These are phyloP conservation scores for Steromphala cineraria DNA, from an alignment of 2,888 invertebrate genomes.

Conservation along the genomic window DNA sequence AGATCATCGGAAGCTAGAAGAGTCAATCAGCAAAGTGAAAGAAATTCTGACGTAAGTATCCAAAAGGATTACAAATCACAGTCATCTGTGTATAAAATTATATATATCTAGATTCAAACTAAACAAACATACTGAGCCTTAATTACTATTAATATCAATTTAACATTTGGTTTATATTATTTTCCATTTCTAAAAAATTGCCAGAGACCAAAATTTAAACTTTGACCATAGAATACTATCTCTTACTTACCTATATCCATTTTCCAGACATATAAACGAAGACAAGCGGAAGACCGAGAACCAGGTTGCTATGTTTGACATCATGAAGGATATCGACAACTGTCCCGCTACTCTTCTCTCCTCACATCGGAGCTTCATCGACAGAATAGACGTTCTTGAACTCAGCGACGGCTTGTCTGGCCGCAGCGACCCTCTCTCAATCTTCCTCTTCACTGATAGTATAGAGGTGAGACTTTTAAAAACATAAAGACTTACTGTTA, in stretches of 20 bases:
- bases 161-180: no score
- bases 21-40: constrained; percentile 90
- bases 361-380: constrained; percentile 92
- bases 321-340: constrained; percentile 98
- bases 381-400: constrained; percentile 91
- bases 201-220: no score
- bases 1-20: constrained; percentile 89
- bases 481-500: no score
- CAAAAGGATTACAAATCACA: neutral
- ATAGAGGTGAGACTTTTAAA: constrained; percentile 83
- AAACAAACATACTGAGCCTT: no score
- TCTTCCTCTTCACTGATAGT: constrained; percentile 95
- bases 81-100: no score
- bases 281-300: constrained; percentile 97
- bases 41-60: constrained; percentile 87
- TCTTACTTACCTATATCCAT: no score
- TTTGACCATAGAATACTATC: no score
- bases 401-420: constrained; percentile 85
- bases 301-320: constrained; percentile 96
- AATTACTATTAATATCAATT: no score
- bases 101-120: no score
- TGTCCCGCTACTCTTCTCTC: constrained; percentile 96
- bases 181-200: no score
- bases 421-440: constrained; percentile 88
- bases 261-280: constrained; percentile 89